Evolutionary conservation across 1,140 invertebrate genomes (phyloP).

Genomic region (Neodiprion fabricii): DNA sequence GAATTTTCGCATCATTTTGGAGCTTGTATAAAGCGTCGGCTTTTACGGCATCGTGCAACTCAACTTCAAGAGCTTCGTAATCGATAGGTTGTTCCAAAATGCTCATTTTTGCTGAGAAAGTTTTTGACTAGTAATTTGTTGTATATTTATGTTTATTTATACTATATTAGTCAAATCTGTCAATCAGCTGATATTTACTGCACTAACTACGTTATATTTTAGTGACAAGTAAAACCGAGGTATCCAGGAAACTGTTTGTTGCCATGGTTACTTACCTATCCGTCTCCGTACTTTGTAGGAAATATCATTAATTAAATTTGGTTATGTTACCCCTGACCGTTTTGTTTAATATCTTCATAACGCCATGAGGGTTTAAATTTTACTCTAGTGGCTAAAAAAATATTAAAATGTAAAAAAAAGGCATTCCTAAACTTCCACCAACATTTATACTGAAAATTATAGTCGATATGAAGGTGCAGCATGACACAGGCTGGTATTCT

Average conservation of each 20-base stretch:
- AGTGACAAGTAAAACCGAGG: not conserved
- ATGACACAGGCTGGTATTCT: not conserved
- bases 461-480: constrained; percentile 1
- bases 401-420: not conserved
- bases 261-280: not conserved
- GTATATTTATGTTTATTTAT: not conserved
- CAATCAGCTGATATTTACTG: not conserved
- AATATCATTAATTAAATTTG: not conserved
- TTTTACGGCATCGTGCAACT: constrained; percentile 54
- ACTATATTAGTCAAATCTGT: not conserved
- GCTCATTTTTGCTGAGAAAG: constrained; percentile 35
- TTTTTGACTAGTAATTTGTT: not conserved
- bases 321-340: not conserved
- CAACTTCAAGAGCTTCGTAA: constrained; percentile 49
- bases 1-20: constrained; percentile 68
- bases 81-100: constrained; percentile 44
- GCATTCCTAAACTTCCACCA: no score
- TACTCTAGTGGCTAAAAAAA: not conserved
- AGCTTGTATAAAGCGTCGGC: constrained; percentile 64
- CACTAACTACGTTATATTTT: not conserved
- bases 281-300: not conserved
- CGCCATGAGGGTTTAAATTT: not conserved
- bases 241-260: not conserved
- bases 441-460: not conserved
- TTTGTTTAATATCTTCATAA: not conserved